Evolutionary conservation across 2,797 vertebrate genomes (phyloP).

Genomic region (Leptatherina wallacei): DNA sequence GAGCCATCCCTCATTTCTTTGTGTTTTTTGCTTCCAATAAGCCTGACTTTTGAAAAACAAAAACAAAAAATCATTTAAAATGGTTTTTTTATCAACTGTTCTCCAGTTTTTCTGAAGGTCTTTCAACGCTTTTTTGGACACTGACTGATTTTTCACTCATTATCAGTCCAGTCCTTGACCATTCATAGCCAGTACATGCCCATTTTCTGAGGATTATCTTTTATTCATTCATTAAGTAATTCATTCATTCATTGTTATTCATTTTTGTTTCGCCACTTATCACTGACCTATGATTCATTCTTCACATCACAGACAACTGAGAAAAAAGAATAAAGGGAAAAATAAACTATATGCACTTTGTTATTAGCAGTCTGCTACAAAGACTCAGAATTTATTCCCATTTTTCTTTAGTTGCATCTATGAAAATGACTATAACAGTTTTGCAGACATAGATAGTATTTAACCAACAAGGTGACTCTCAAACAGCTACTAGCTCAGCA

Average conservation of each 20-base stretch:
- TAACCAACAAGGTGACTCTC: background rate
- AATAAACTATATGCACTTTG: no score
- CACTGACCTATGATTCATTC: background rate
- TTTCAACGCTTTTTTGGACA: background rate
- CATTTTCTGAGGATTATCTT: background rate
- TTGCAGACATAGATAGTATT: background rate
- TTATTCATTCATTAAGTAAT: background rate
- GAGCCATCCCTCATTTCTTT: background rate
- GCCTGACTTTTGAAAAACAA: background rate
- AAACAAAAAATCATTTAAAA: background rate
- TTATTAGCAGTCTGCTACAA: background rate
- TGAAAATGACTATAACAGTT: background rate
- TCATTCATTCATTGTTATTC: background rate
- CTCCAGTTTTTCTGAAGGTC: background rate
- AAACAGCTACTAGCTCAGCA: background rate
- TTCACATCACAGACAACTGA: background rate
- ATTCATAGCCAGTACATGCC: background rate
- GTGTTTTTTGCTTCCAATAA: background rate
- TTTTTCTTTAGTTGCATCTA: background rate
- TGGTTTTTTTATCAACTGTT: background rate
- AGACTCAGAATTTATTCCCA: background rate
- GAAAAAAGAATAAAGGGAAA: background rate
- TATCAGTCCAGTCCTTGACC: background rate
- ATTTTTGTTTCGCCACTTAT: background rate
- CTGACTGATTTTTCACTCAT: background rate